Evolutionary conservation across 2,797 vertebrate genomes (phyloP), one percentile per base, ranked within the genome.

Genomic region (Gymnocypris eckloni): DNA sequence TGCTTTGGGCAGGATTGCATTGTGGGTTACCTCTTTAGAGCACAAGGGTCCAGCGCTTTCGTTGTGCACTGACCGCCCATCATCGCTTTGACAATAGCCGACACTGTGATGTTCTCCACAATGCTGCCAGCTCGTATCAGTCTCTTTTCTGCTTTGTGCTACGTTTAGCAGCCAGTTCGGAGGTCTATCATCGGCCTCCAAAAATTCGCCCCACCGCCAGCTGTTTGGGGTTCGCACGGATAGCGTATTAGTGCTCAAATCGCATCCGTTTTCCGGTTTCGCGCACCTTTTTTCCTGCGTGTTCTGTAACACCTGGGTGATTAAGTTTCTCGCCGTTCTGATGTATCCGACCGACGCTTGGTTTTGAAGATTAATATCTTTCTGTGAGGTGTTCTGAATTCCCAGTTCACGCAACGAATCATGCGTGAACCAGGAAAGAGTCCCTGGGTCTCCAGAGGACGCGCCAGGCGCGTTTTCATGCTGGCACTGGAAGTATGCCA

Each of bases 41-140:
- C 64, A 20, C 12, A 83, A 5, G 0, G 66, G 67, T 94, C 94
- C 92, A 93, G 94, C 2, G 87, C 66, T 87, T 95, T 95, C 94
- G 86, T 85, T 73, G 83, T 86, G 79, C 39, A 54, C 91, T 88
- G 86, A 54, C 86, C 37, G 88, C 90, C 76, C 56, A 79, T 16
- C 83, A 4, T 33, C 54, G 11, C 85, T 85, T 41, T 90, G 89
- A 93, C 92, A 93, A 88, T 90, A 89, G 52, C 13, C 43, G 28
- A 56, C 52, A 83, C 86, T 88, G 87, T 87, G 64, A 83, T 59
- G 64, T 48, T 80, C 54, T 69, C 9, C 59, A 86, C 88, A 89
- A 85, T 80, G 83, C 56, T 22, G 59, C 59, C 81, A 54, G 39
- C 79, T 71, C 54, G 85, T 45, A 88, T 76, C 66, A 79, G 54